Base-by-base conservation (phyloP, 1,140 invertebrate species). In the Maniola jurtina region DNA sequence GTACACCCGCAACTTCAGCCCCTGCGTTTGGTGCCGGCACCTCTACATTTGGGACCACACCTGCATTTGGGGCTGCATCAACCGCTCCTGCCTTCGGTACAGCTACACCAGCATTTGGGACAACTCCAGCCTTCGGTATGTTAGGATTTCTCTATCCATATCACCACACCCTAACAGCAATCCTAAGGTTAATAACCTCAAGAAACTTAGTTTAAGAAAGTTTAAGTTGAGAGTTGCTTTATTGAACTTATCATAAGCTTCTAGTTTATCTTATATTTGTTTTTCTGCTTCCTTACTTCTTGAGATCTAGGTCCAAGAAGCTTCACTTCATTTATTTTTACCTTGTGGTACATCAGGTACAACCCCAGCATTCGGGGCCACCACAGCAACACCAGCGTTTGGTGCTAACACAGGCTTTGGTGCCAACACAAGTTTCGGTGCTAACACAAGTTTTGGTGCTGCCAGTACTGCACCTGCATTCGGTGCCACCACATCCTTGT, bases 1-100 rank as follows among this genome's bases (percentile, higher is more conserved):
- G 83, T 6, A 79, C 80, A 0, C 76, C 83, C 4, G 75, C 81
- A 5, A 80, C 84, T 2, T 72, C 84, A 25, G 76, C 80, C 1
- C 76, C 83, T 35, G 72, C 77, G n/a, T 83, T 83, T 64, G 84
- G 84, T 0, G 72, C 56, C 40, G 61, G 71, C 4, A 72, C 79
- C 0, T 72, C 81, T 0, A 65, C 76, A 6, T 86, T 86, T 73
- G 84, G 82, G 1, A 65, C 80, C 9, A 74, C 75, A 6, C 73
- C 76, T n/a, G 72, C 76, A 0, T 84, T 84, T 68, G 79, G 80
- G 8, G 67, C 80, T 5, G 77, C 60, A 4, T 45, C 70, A 3
- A 59, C 58, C 33, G 66, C 70, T 11, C 73, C 73, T 5, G 59
- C 77, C 0, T 80, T 80, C 62, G 80, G 78, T 11, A 61, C 57